A percentile compares a stretch with the other conserved stretches of the same genome.
Evolutionary conservation across 2,797 vertebrate species (phyloP).

Genomic region (Aulostomus chinensis): DNA sequence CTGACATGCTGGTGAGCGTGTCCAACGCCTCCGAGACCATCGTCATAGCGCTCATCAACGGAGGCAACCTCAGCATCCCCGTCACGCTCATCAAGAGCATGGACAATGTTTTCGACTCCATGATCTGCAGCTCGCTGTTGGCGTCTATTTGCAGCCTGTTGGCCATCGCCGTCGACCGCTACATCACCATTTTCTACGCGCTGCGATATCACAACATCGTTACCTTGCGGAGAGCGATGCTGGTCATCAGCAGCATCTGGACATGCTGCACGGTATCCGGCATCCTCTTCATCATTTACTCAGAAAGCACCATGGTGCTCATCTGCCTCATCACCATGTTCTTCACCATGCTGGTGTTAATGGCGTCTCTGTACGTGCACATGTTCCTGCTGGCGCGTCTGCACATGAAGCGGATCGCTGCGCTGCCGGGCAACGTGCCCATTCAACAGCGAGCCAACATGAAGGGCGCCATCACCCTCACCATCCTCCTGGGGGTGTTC

Average conservation of each 20-base stretch:
- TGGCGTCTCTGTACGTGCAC: slow-evolving; percentile 94
- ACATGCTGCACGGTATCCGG: slow-evolving; percentile 86
- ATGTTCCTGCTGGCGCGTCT: slow-evolving; percentile 95
- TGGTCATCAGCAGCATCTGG: slow-evolving; percentile 89
- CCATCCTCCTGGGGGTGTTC: slow-evolving; percentile 93
- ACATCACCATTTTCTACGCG: slow-evolving; percentile 96
- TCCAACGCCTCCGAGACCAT: slow-evolving; percentile 95
- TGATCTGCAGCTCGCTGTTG: slow-evolving; percentile 94
- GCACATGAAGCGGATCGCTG: slow-evolving; percentile 92
- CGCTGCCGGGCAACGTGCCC: slow-evolving; percentile 84
- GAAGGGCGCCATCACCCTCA: slow-evolving; percentile 94
- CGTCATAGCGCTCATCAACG: slow-evolving; percentile 88
- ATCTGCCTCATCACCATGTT: slow-evolving; percentile 95
- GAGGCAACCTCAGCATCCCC: slow-evolving; percentile 77
- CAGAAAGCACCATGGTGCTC: slow-evolving; percentile 89
- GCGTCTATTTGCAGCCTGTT: slow-evolving; percentile 95
- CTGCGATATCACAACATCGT: slow-evolving; percentile 96
- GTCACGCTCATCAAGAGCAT: slow-evolving; percentile 85
- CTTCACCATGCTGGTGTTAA: slow-evolving; percentile 94
- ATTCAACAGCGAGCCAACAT: slow-evolving; percentile 91
- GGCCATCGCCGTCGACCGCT: slow-evolving; percentile 93
- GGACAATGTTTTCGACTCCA: slow-evolving; percentile 94
- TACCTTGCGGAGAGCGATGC: slow-evolving; percentile 82
- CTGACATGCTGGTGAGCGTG: slow-evolving; percentile 94
- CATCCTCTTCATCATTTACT: slow-evolving; percentile 92